Conservation (phyloP, 2,797 vertebrate species). For the Pipistrellus pygmaeus region DNA sequence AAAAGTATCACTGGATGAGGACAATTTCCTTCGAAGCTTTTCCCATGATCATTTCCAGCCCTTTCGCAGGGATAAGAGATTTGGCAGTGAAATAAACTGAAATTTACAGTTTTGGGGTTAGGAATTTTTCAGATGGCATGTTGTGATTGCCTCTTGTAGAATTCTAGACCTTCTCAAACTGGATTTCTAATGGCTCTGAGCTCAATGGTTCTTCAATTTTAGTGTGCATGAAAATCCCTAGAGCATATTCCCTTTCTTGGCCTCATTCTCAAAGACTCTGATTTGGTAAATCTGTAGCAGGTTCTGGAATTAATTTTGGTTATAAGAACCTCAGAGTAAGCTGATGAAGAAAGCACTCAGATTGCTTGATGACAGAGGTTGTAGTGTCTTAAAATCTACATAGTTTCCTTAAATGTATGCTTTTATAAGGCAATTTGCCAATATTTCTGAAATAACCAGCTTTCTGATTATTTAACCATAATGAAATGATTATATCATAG, state of each 20-base stretch:
- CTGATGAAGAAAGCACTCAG: not conserved
- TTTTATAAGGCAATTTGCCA: conserved; percentile 17
- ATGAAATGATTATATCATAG: conserved; percentile 22
- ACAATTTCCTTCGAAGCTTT: not conserved
- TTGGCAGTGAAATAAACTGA: conserved; percentile 23
- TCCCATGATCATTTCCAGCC: not conserved
- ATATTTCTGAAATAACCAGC: not conserved
- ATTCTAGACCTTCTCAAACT: not conserved
- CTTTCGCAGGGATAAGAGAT: not conserved
- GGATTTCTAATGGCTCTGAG: conserved; percentile 20
- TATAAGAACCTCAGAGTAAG: not conserved
- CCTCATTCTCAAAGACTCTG: not conserved
- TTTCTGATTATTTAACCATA: conserved; percentile 37
- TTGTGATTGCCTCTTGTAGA: not conserved
- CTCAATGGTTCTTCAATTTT: not conserved
- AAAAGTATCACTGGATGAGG: not conserved
- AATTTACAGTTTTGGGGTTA: conserved; percentile 15
- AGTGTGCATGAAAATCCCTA: not conserved
- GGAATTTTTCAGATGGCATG: not conserved
- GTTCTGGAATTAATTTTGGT: not conserved
- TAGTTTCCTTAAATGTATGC: not conserved
- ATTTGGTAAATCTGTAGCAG: not conserved
- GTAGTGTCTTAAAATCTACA: not conserved
- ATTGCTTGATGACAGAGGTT: not conserved
- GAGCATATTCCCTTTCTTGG: not conserved